Conservation (phyloP, 2,797 vertebrate species). For the Lacerta agilis region DNA sequence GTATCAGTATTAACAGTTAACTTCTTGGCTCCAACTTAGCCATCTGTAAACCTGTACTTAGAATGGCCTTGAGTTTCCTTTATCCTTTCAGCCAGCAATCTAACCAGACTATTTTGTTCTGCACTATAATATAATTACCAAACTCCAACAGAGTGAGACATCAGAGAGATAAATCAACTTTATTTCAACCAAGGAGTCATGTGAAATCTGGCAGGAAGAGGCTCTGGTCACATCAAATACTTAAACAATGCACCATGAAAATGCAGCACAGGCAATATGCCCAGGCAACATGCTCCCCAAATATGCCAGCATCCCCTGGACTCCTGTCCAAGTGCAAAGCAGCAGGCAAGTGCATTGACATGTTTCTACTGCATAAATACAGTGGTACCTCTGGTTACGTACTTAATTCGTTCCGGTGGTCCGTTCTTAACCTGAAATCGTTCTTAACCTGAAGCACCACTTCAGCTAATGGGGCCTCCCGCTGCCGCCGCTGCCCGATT, state of each 20-base stretch:
- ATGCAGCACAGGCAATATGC: not conserved
- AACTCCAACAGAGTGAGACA: not conserved
- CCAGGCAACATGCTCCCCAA: not conserved
- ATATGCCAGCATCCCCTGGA: not conserved
- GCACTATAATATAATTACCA: no score
- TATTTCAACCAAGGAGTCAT: not conserved
- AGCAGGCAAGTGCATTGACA: not conserved
- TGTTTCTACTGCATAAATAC: not conserved
- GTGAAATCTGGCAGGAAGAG: not conserved
- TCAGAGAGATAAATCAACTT: not conserved
- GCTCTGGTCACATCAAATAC: not conserved
- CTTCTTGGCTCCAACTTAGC: no score
- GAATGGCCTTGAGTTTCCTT: no score
- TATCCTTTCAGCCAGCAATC: no score
- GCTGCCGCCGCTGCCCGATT: no score
- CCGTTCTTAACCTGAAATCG: no score
- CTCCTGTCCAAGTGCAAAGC: not conserved
- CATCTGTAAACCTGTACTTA: no score
- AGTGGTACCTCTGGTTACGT: no score
- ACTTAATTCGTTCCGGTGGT: no score
- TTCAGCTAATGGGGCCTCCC: no score
- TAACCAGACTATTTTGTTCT: not conserved
- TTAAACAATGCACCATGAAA: not conserved
- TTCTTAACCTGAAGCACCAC: no score
- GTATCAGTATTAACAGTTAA: no score